Base-by-base conservation (phyloP, 2,888 invertebrate genomes). In the Synergus gifuensis region DNA sequence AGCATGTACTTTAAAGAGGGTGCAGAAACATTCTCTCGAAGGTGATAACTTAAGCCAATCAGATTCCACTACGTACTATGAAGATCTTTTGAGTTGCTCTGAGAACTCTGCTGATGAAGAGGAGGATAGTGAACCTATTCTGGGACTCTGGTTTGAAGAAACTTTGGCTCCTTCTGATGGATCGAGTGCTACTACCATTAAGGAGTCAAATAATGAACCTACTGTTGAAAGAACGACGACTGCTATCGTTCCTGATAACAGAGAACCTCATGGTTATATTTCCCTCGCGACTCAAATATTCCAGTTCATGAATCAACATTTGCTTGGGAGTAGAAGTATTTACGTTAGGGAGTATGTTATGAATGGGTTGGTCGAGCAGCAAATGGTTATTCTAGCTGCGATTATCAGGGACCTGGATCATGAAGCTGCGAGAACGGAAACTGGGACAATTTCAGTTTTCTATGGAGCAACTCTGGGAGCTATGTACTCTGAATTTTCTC, bases 41-140 rank as follows among this genome's bases (percentile, higher is more conserved):
- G 97, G 96, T 66, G 98, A 98, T 90, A 96, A 96, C 73, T 95
- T 96, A 81, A 96, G 96, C 90, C 96, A 96, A 84, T 98, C 98
- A 5, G 98, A 98, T 93, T 98, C 98, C 12, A 98, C 98, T 73
- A 98, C 98, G n/a, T 98, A 98, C 93, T 98, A 98, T 92, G 98
- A 98, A 93, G 98, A 98, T 93, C 96, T 98, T 93, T 95, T 97
- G 79, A 97, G 98, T 88, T 97, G 97, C 91, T 97, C 98, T 0
- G 98, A 98, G 90, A 97, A 97, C 76, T 96, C 97, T 80, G 96
- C 96, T 63, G 97, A 97, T 90, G 98, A 98, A 92, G 95, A 95
- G 94, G 94, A 95, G 88, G 96, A 96, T 91, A 96, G 96, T 92
- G 97, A 98, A 92, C 97, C 97, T 7, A 95, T 98, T 82, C 94